Evolutionary conservation across 1,140 invertebrate species (phyloP), one percentile per base, ranked within the genome.

Genomic region (Psilanteris sp.): DNA sequence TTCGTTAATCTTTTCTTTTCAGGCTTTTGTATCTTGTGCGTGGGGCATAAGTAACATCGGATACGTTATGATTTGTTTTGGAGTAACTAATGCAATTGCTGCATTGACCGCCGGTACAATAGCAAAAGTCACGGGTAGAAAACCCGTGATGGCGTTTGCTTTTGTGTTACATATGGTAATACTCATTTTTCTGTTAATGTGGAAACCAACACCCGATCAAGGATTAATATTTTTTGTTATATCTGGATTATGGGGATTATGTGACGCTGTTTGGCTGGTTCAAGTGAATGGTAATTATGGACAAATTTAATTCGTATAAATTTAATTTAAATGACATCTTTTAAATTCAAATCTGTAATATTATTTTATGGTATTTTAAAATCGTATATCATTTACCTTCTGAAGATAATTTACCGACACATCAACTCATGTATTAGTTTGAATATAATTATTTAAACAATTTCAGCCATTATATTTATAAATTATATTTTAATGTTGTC

Each of bases 181-280:
- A 14, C 88, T 96, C 4, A 81, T 91, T 0, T 90, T 91, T 0
- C 84, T 96, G 62, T 87, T 92, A 6, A 74, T 90, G 0, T 98
- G 96, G 96, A 90, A 90, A 48, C 95, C 96, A 0, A 89, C 92
- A 27, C 91, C 92, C 0, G 89, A 92, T 0, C 92, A 94, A 44
- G 91, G 91, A 52, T 29, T 91, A 0, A 89, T 95, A 4, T 97
- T 96, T 86, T 98, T 95, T 85, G 79, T 95, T 0, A 89, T 98
- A 32, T 94, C 96, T 0, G 95, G 94, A 5, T 87, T 97, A 3
- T 98, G 96, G 96, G 97, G 97, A 1, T 88, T 96, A 3, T 94
- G 94, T 34, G 97, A 98, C 82, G 95, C 96, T 0, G 92, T 97
- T 32, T 98, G 96, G 96, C 92, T 98, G 48, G 97, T 97, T 0